Evolutionary conservation across 2,888 invertebrate genomes (phyloP).

Genomic region (Zonitis immaculata): DNA sequence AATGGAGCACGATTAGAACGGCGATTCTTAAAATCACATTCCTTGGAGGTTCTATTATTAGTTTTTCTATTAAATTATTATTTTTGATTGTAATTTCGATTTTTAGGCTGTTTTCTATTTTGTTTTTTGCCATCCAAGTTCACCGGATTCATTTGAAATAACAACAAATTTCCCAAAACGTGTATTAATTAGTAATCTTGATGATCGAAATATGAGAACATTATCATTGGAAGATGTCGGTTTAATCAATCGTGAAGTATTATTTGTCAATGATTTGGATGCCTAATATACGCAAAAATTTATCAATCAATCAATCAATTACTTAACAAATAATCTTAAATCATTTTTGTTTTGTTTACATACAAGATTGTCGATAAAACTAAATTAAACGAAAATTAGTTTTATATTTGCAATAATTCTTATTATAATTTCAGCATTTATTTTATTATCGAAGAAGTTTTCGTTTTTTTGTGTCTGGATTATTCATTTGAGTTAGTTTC

Average conservation of each 20-base stretch:
- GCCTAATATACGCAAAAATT: too few relatives aligned
- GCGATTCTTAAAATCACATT: constrained; percentile 75
- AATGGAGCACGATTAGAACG: constrained; percentile 83
- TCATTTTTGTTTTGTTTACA: too few relatives aligned
- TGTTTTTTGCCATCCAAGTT: constrained; percentile 90
- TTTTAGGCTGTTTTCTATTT: constrained; percentile 89
- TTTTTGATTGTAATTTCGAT: constrained; percentile 9
- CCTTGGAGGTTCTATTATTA: constrained; percentile 70
- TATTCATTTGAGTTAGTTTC: neutral
- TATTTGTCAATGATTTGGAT: constrained; percentile 92
- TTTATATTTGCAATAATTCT: too few relatives aligned
- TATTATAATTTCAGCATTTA: neutral
- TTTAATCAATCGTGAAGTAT: constrained; percentile 82
- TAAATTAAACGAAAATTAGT: too few relatives aligned
- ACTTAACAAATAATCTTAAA: too few relatives aligned
- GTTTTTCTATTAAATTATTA: neutral
- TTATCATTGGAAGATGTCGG: constrained; percentile 70
- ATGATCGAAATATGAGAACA: constrained; percentile 46
- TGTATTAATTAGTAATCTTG: constrained; percentile 63
- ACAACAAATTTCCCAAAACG: constrained; percentile 93
- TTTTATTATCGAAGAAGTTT: too few relatives aligned
- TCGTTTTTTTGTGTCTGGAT: too few relatives aligned
- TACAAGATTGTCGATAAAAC: too few relatives aligned
- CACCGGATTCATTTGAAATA: constrained; percentile 91
- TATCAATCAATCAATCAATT: too few relatives aligned